Base-by-base conservation (phyloP, 2,888 invertebrate genomes). In the Pristionchus arcanus region DNA sequence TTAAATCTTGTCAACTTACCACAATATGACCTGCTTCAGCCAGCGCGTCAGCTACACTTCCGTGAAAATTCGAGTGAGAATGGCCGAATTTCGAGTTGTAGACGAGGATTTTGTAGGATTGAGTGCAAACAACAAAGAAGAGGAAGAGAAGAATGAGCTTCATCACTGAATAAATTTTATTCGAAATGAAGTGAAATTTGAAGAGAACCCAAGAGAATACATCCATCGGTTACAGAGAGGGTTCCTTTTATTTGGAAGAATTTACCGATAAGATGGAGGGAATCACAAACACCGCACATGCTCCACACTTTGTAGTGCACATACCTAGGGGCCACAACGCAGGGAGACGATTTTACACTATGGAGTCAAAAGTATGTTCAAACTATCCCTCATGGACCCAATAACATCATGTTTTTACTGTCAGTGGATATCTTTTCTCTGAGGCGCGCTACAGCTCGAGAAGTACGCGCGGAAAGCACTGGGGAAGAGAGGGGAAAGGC, bases 211-310 rank as follows among this genome's bases (percentile, higher is more conserved):
- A 7, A 28, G 1, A 11, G 74, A 74, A 74, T 9, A 74, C 37
- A 37, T 37, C 13, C 4, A 9, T 37, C 37, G 21, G 74, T 74
- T 34, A 37, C 74, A 2, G 4, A 21, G 31, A 19, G 74, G 74
- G 37, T 74, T 74, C 74, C 42, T 74, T 74, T 74, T 74, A 74
- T 74, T 74, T 74, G 74, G 74, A 74, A 19, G 37, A 74, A 74
- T 74, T 74, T 37, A 21, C 21, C 74, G 74, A 74, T 74, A 74
- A 74, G 74, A 74, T 19, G 2, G 74, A 74, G 15, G 74, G 74
- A 74, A 74, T 15, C 37, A 74, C 74, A 74, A 74, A 74, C 74
- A 37, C 74, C 16, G 25, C 74, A 74, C 74, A 74, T 74, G 28
- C 37, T 11, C 74, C 34, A 11, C 74, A 74, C 74, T 37, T 74